Evolutionary conservation across 2,888 invertebrate genomes (phyloP), one percentile per base, ranked within the genome.

Genomic region (Acleris cristana): DNA sequence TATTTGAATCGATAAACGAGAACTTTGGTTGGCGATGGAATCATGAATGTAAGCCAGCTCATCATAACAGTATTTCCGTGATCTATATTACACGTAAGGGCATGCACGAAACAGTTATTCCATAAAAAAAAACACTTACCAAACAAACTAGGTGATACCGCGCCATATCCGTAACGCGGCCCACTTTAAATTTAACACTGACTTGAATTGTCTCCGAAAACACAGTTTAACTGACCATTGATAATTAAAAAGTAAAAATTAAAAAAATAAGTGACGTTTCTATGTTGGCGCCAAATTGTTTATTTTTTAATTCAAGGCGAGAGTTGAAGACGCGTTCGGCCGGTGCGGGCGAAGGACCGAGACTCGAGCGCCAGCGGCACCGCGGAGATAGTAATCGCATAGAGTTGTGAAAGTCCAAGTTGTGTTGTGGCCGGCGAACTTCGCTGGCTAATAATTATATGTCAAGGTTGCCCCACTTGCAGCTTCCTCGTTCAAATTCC

Each of bases 341-440:
- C 77, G 61, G 70, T 73, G 78, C 79, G 80, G 73, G 74, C 72
- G 71, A 71, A 73, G 71, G 73, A 73, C 69, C 77, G 76, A 72
- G 69, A 74, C 74, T 78, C 76, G 69, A 69, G 73, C 72, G 68
- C 40, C 78, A 79, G 84, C 82, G 79, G 81, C 86, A 83, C 86
- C 84, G 40, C 40, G 84, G 82, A 84, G 74, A 86, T 79, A 84
- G 85, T 82, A 84, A 77, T 75, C 71, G 71, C 62, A 79, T 78
- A 79, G 84, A 85, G 87, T 69, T 79, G 81, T 59, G 65, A 58
- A 55, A 67, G 66, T 55, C 60, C 26, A 58, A 58, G 53, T 65
- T 54, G 48, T 58, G 65, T 65, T 65, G 57, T 40, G 58, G 57
- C 57, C 64, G 55, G 49, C 60, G 59, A 65, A 65, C 65, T 60